These are phyloP conservation scores for Thera britannica DNA, from an alignment of 2,888 invertebrate genomes.

Conservation along the genomic window DNA sequence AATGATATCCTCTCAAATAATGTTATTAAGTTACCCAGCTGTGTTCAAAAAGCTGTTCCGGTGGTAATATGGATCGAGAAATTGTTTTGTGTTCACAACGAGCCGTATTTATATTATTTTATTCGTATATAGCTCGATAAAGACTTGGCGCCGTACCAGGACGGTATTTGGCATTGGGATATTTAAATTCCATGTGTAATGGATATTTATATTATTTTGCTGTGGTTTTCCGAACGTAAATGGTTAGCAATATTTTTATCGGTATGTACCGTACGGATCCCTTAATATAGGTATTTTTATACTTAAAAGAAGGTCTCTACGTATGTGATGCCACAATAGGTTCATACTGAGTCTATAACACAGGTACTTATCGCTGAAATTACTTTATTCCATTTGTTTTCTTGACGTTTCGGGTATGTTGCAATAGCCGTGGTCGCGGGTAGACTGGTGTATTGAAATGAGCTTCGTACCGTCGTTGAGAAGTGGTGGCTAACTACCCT, in stretches of 20 bases:
- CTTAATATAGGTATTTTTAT: too few relatives aligned
- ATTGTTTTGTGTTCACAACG: conserved; percentile 38
- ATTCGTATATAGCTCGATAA: conserved; percentile 38
- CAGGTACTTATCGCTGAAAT: too few relatives aligned
- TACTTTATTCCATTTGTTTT: too few relatives aligned
- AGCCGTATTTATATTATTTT: conserved; percentile 39
- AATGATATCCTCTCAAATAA: neutral
- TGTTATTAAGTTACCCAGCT: conserved; percentile 1
- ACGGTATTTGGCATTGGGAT: conserved; percentile 33
- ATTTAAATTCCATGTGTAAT: conserved; percentile 14
- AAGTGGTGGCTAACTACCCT: too few relatives aligned
- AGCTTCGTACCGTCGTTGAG: too few relatives aligned
- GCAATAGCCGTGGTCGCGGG: too few relatives aligned
- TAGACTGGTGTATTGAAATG: too few relatives aligned
- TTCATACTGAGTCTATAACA: too few relatives aligned
- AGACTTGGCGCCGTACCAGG: conserved; percentile 37
- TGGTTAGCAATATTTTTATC: neutral
- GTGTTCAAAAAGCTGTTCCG: conserved; percentile 4
- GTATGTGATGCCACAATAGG: too few relatives aligned
- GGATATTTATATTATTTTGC: conserved; percentile 3
- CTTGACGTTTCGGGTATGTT: too few relatives aligned
- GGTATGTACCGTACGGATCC: too few relatives aligned
- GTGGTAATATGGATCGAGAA: conserved; percentile 24
- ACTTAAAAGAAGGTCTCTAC: too few relatives aligned
- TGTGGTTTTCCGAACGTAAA: conserved; percentile 10